phyloP scores from a whole-genome alignment of 2,888 invertebrate species.

The Plemyria rubiginata region DNA sequence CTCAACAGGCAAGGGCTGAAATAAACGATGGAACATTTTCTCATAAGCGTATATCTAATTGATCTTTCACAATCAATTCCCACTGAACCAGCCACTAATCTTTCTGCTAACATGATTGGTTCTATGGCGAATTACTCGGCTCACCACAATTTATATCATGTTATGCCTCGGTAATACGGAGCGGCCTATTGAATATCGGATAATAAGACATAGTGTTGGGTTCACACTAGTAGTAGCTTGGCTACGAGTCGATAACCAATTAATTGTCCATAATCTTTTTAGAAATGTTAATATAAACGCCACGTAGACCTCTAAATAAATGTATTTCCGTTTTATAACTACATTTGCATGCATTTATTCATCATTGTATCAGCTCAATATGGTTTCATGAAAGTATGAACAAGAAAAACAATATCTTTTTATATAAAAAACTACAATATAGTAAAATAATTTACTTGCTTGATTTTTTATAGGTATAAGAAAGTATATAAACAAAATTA shows the following conservation, averaged over 20 bases:
- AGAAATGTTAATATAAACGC: neutral
- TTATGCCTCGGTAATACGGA: conserved; percentile 8
- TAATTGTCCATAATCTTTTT: neutral
- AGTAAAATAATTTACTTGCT: no score
- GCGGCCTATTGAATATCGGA: neutral
- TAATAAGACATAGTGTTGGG: neutral
- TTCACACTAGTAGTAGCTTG: neutral
- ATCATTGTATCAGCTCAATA: no score
- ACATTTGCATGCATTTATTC: no score
- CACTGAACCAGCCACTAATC: conserved; percentile 21
- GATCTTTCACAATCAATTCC: conserved; percentile 15
- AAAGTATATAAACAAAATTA: no score
- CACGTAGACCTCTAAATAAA: neutral
- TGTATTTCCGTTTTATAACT: no score
- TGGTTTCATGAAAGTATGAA: no score
- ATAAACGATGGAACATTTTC: neutral
- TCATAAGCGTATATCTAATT: conserved; percentile 3
- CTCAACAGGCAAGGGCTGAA: no score
- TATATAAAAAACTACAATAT: no score
- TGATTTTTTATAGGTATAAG: no score
- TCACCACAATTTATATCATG: conserved; percentile 10
- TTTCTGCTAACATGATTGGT: conserved; percentile 22
- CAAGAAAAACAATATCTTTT: no score
- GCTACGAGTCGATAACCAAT: neutral
- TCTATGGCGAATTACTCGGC: conserved; percentile 17